phyloP scores from a whole-genome alignment of 2,113 vertebrate species.

The Nycticebus coucang region DNA sequence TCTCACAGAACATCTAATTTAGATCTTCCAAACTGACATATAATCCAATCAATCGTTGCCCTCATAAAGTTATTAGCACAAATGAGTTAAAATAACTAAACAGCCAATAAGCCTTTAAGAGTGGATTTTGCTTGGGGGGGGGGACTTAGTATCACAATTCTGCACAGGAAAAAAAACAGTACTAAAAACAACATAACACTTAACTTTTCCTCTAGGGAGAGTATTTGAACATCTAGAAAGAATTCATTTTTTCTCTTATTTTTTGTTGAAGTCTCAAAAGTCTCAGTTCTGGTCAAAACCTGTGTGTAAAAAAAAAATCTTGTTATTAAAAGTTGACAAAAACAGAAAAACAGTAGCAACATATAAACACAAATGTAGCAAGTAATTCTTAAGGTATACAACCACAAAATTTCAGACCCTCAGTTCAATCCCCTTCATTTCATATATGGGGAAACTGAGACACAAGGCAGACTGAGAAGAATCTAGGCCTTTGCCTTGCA shows the following conservation, averaged over 20 bases:
- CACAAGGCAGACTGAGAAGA: rapidly evolving
- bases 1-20: not conserved
- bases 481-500: no score
- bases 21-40: not conserved
- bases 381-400: no score
- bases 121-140: rapidly evolving
- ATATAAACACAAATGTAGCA: rapidly evolving
- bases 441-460: not conserved
- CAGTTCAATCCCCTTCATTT: not conserved
- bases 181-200: slow-evolving; percentile 64
- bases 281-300: slow-evolving; percentile 78
- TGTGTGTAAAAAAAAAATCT: not conserved
- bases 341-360: not conserved
- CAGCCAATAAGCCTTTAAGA: not conserved
- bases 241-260: not conserved
- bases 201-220: slow-evolving; percentile 84
- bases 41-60: not conserved
- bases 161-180: not conserved
- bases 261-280: not conserved
- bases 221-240: slow-evolving; percentile 81
- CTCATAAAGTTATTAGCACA: not conserved
- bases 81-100: not conserved
- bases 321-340: not conserved
- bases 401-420: not conserved
- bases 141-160: not conserved